A percentile compares a stretch with the other conserved stretches of the same genome.
These are phyloP conservation scores for Eufriesea mexicana DNA, from an alignment of 1,140 invertebrate species.

Conservation along the genomic window DNA sequence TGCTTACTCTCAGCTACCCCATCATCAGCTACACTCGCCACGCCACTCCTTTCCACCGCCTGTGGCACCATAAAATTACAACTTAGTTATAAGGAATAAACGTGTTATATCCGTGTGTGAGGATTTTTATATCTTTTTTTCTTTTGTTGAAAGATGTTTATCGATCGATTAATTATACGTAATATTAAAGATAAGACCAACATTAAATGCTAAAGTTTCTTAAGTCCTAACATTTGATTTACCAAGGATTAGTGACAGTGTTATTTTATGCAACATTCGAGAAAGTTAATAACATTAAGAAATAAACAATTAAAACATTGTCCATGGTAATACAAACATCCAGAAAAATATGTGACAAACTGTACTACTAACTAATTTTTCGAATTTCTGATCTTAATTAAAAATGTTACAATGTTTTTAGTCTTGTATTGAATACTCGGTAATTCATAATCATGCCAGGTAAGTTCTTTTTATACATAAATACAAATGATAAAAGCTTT, in stretches of 20 bases:
- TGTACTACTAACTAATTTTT: background rate
- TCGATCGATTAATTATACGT: slow-evolving; percentile 22
- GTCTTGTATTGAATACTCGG: background rate
- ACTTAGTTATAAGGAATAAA: slow-evolving; percentile 78
- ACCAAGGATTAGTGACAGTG: background rate
- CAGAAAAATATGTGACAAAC: background rate
- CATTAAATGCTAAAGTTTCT: background rate
- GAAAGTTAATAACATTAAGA: slow-evolving; percentile 14
- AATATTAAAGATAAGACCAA: slow-evolving; percentile 35
- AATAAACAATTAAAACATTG: background rate
- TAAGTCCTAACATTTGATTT: background rate
- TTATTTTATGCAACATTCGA: background rate
- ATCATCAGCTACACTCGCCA: slow-evolving; percentile 81
- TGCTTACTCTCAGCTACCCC: slow-evolving; percentile 82
- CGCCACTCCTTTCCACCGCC: slow-evolving; percentile 81
- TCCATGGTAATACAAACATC: background rate
- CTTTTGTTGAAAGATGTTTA: slow-evolving; percentile 37
- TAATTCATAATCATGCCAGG: background rate
- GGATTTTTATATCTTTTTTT: slow-evolving; percentile 50
- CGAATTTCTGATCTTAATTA: background rate
- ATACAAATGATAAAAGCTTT: slow-evolving; percentile 25
- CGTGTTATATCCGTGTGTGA: slow-evolving; percentile 70
- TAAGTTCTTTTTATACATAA: background rate
- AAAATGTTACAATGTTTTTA: slow-evolving; percentile 2
- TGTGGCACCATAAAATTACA: slow-evolving; percentile 83